Evolutionary conservation across 2,113 vertebrate genomes (phyloP).

Genomic region (Pan paniscus): DNA sequence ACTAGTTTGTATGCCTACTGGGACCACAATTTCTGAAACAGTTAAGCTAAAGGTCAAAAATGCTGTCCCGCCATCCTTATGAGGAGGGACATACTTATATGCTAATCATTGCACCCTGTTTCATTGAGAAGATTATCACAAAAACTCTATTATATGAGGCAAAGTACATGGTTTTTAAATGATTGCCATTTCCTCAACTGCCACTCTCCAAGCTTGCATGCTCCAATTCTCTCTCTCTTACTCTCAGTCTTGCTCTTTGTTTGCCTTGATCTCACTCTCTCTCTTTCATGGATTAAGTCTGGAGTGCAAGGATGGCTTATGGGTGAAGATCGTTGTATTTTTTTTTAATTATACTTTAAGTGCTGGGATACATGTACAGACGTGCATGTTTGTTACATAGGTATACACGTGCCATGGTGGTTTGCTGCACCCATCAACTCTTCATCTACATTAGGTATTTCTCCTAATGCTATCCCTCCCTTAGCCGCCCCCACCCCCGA

Average conservation of each 20-base stretch:
- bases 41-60: background rate
- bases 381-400: too few species aligned
- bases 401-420: too few species aligned
- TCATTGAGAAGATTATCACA: background rate
- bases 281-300: background rate
- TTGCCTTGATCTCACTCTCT: background rate
- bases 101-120: background rate
- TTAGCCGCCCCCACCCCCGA: too few species aligned
- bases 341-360: too few species aligned
- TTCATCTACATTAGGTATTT: too few species aligned
- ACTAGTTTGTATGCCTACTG: background rate
- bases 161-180: background rate
- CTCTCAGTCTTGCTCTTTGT: too few species aligned
- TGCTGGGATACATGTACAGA: too few species aligned
- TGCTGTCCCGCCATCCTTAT: background rate
- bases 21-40: background rate
- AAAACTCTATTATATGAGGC: background rate
- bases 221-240: fast-evolving
- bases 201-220: background rate
- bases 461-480: too few species aligned
- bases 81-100: background rate
- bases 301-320: background rate
- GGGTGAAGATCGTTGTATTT: background rate
- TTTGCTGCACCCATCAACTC: too few species aligned
- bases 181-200: background rate